These are phyloP conservation scores for Gymnothorax javanicus DNA, from an alignment of 2,797 vertebrate species.

Conservation along the genomic window DNA sequence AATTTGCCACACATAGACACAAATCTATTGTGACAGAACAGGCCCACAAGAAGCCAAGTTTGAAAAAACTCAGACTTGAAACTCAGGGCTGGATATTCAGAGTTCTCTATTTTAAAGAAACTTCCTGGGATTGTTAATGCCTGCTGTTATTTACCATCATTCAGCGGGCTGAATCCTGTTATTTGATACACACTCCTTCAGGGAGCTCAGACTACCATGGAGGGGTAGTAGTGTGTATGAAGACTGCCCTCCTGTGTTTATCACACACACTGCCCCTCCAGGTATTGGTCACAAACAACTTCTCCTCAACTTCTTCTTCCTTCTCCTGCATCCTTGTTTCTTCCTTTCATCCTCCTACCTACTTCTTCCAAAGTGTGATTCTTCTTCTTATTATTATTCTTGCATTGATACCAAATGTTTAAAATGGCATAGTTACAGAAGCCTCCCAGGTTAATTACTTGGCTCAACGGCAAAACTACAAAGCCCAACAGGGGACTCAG, in stretches of 20 bases:
- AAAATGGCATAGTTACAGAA: not conserved
- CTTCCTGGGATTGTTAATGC: not conserved
- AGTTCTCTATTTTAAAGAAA: not conserved
- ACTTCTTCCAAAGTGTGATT: not conserved
- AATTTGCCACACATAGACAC: not conserved
- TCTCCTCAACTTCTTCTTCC: not conserved
- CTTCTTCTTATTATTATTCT: not conserved
- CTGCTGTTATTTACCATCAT: conserved; percentile 12
- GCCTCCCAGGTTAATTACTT: not conserved
- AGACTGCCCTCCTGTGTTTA: conserved; percentile 58
- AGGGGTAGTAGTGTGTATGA: conserved; percentile 35
- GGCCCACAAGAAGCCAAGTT: not conserved
- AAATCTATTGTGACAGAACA: not conserved
- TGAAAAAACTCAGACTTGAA: not conserved
- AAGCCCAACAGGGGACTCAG: not conserved
- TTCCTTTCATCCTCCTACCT: no score
- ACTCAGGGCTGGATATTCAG: not conserved
- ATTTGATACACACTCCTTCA: conserved; percentile 3
- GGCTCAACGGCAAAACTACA: not conserved
- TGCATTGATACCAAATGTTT: not conserved
- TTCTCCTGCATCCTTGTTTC: not conserved
- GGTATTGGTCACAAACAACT: not conserved
- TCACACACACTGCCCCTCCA: not conserved
- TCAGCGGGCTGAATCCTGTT: conserved; percentile 4
- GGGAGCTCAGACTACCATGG: not conserved